A percentile compares a stretch with the other conserved stretches of the same genome.
Conservation (phyloP, 2,888 invertebrate species). For the Lamellibrachia columna region DNA sequence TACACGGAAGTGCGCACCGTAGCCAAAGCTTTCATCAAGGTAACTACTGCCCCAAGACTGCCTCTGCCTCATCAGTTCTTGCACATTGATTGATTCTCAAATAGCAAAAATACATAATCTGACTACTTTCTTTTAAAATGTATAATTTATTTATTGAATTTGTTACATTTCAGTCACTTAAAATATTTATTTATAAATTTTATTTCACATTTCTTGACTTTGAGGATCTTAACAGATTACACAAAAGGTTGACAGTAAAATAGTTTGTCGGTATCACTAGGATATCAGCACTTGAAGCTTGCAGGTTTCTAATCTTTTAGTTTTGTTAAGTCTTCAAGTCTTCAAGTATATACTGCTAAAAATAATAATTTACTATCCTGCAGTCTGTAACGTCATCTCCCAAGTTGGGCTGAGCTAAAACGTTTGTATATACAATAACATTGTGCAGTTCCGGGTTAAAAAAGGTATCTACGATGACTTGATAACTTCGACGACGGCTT, state of each 20-base stretch:
- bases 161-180: neutral
- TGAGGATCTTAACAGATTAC: neutral
- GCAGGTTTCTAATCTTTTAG: neutral
- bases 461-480: too few relatives aligned
- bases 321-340: too few relatives aligned
- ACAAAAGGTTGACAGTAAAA: neutral
- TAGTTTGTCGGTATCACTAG: neutral
- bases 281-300: neutral
- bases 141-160: too few relatives aligned
- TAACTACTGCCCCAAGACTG: slow-evolving; percentile 32
- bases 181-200: neutral
- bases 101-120: too few relatives aligned
- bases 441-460: too few relatives aligned
- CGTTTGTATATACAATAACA: too few relatives aligned
- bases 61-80: neutral
- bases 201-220: neutral
- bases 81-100: neutral
- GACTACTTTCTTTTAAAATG: too few relatives aligned
- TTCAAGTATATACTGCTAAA: neutral
- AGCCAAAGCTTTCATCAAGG: slow-evolving; percentile 82
- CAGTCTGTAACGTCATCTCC: too few relatives aligned
- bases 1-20: slow-evolving; percentile 77
- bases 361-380: neutral
- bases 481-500: too few relatives aligned
- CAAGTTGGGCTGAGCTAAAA: too few relatives aligned